Conservation (phyloP, 2,888 invertebrate genomes). For the Tribolium freemani region DNA sequence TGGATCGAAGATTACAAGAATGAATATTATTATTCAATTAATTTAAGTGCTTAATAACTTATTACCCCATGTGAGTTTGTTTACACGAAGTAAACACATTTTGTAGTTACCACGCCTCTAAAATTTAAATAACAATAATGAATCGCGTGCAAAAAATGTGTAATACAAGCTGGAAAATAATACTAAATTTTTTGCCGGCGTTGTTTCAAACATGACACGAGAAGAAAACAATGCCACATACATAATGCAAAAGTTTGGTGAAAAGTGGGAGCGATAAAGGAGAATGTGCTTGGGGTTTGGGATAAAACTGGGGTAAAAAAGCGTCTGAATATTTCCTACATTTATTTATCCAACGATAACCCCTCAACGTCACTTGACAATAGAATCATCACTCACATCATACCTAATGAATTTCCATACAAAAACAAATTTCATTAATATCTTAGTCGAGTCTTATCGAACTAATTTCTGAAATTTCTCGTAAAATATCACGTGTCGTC, state of each 20-base stretch:
- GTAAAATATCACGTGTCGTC: constrained; percentile 33
- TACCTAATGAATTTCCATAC: constrained; percentile 50
- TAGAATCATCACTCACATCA: constrained; percentile 56
- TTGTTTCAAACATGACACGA: too few species aligned
- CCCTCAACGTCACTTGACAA: constrained; percentile 64
- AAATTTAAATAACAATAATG: background rate
- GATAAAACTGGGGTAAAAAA: constrained; percentile 5
- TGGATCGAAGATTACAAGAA: background rate
- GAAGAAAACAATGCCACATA: too few species aligned
- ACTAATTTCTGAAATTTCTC: constrained; percentile 38
- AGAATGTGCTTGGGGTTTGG: background rate
- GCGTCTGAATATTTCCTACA: constrained; percentile 52
- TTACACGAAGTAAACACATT: background rate
- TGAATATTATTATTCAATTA: background rate
- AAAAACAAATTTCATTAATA: constrained; percentile 46
- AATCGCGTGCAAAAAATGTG: background rate
- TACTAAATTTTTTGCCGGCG: too few species aligned
- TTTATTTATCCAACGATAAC: constrained; percentile 63
- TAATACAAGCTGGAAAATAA: too few species aligned
- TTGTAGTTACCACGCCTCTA: background rate
- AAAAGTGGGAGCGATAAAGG: background rate
- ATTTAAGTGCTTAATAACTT: background rate
- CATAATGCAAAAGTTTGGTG: too few species aligned
- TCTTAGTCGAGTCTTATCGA: constrained; percentile 30
- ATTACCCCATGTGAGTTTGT: background rate